Base-by-base conservation (phyloP, 2,797 vertebrate genomes). In the Lepilemur ruficaudatus region DNA sequence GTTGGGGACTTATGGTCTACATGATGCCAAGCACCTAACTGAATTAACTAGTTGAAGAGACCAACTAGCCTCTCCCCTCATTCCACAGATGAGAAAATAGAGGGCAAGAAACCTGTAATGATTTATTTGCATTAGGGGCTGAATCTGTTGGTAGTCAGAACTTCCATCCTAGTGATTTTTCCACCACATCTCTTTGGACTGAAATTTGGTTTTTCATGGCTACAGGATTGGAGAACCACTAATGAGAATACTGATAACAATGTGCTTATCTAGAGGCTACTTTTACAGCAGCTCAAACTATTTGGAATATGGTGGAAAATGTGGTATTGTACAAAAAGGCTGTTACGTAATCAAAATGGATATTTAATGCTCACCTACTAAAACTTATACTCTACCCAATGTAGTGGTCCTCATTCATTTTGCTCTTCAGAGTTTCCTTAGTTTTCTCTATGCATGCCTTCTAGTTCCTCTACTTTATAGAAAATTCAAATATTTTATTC, bases 41-140 rank as follows among this genome's bases (percentile, higher is more conserved):
- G 52, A 91, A 93, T 95, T 83, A 48, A 78, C 70, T 80, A 4
- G 5, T 79, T 52, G 50, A 78, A 80, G 52, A 87, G n/a, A 43
- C n/a, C 30, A 43, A 15, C 15, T 35, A 63, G 10, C 25, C 20
- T 12, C 14, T 32, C 11, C 10, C 38, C 28, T 80, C 30, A 5
- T 20, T 78, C 70, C 12, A 81, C 52, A 81, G 38, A 82, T 38
- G 57, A 89, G 32, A 52, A 85, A 59, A 63, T 4, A n/a, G 87
- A 41, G 30, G 32, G 61, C 88, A 70, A 17, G 57, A 81, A 76
- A 48, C 63, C 2, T 14, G 9, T 2, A 46, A 17, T 32, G 38
- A 61, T 78, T 80, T 70, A n/a, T 84, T 63, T 32, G 1, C 2
- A 1, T n/a, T 13, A 4, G 25, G 28, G 43, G 15, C 15, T 23